Percentiles rank a stretch among this genome's conserved stretches.
Conservation (phyloP, 2,797 vertebrate species). For the Cossypha heuglini region DNA sequence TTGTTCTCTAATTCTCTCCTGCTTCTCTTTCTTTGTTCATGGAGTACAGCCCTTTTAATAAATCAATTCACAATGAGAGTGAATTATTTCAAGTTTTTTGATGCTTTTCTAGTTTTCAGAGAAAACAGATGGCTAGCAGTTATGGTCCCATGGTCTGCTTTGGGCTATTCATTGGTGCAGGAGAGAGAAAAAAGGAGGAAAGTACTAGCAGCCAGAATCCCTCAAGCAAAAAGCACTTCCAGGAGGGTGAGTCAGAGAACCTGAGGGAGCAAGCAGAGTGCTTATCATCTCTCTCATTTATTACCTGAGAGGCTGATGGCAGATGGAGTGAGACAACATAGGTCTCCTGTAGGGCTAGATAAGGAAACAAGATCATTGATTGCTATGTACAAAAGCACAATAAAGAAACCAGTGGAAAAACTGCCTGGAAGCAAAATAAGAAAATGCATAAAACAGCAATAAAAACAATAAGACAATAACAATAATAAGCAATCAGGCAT, state of each 20-base stretch:
- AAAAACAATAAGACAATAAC: not conserved
- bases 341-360: conserved; percentile 23
- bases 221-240: conserved; percentile 18
- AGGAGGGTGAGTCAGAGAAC: conserved; percentile 46
- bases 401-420: not conserved
- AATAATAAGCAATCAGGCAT: not conserved
- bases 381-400: not conserved
- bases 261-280: conserved; percentile 31
- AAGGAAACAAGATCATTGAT: conserved; percentile 37
- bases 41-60: not conserved
- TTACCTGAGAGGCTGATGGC: conserved; percentile 49
- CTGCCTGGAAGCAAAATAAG: not conserved
- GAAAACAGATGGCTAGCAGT: conserved; percentile 57
- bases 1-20: not conserved
- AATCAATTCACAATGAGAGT: not conserved
- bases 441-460: not conserved
- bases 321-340: conserved; percentile 44
- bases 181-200: conserved; percentile 25
- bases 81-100: not conserved
- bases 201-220: not conserved
- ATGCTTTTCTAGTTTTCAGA: not conserved
- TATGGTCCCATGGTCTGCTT: not conserved
- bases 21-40: not conserved
- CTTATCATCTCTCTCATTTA: conserved; percentile 36
- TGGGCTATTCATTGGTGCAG: conserved; percentile 25